A percentile compares a stretch with the other conserved stretches of the same genome.
Evolutionary conservation across 2,888 invertebrate species (phyloP).

Genomic region (Micropterix aruncella): DNA sequence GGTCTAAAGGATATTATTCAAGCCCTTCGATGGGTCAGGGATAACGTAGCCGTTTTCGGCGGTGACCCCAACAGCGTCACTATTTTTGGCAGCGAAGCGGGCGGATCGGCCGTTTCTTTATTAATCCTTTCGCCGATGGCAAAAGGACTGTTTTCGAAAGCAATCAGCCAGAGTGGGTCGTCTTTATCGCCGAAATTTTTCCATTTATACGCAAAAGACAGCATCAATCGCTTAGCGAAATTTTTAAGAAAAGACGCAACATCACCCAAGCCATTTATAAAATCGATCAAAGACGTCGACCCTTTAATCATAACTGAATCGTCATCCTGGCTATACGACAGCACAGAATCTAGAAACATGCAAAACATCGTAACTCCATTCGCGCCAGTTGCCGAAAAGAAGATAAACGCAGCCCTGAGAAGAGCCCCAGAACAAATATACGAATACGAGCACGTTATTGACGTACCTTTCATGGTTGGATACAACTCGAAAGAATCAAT

Average conservation of each 20-base stretch:
- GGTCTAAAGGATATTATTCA: slow-evolving; percentile 10
- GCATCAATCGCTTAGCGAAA: slow-evolving; percentile 7
- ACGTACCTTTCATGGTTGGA: slow-evolving; percentile 10
- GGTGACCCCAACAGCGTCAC: slow-evolving; percentile 10
- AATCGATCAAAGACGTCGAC: slow-evolving; percentile 5
- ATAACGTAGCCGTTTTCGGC: slow-evolving; percentile 10
- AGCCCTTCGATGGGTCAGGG: slow-evolving; percentile 9
- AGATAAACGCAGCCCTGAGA: slow-evolving; percentile 6
- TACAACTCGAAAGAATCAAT: slow-evolving; percentile 11
- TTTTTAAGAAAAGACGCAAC: slow-evolving; percentile 1
- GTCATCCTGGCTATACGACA: slow-evolving; percentile 6
- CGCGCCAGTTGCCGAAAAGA: slow-evolving; percentile 7
- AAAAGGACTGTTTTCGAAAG: slow-evolving; percentile 11
- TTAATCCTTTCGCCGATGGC: slow-evolving; percentile 8
- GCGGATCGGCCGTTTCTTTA: slow-evolving; percentile 9
- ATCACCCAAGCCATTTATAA: slow-evolving; percentile 3
- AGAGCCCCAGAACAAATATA: slow-evolving; percentile 9
- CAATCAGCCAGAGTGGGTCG: slow-evolving; percentile 10
- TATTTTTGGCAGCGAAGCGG: slow-evolving; percentile 10
- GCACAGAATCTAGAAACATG: slow-evolving; percentile 8
- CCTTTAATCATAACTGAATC: slow-evolving; percentile 4
- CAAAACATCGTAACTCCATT: slow-evolving; percentile 9
- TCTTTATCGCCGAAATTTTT: slow-evolving; percentile 7
- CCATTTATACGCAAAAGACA: slow-evolving; percentile 6
- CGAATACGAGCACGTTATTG: slow-evolving; percentile 4